Conservation (phyloP, 2,797 vertebrate species). For the Pteropus rufus region DNA sequence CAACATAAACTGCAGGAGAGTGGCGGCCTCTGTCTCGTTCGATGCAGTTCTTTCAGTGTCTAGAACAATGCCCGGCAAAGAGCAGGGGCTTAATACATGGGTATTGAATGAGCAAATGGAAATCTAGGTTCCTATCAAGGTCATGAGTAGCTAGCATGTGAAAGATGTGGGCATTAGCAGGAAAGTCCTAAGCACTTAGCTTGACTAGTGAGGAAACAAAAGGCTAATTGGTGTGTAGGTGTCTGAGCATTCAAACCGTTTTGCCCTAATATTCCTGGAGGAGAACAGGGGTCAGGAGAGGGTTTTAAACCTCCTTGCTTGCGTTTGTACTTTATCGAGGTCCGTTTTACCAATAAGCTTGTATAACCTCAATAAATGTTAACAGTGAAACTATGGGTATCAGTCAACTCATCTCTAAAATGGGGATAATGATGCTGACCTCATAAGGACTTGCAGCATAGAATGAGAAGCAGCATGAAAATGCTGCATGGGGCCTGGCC, state of each 20-base stretch:
- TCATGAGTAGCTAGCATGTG: neutral
- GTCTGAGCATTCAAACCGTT: neutral
- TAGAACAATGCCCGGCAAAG: neutral
- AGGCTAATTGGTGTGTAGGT: neutral
- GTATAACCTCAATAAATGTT: neutral
- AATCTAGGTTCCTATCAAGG: neutral
- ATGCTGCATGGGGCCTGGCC: neutral
- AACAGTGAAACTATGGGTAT: neutral
- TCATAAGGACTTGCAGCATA: neutral
- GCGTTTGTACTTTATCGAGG: neutral
- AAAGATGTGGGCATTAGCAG: neutral
- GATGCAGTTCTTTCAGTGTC: neutral
- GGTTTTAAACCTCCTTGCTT: neutral
- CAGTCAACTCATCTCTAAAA: neutral
- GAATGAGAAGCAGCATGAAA: neutral
- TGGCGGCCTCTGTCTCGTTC: neutral
- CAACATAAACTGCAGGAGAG: neutral
- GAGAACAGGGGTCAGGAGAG: neutral
- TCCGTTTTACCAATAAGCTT: neutral
- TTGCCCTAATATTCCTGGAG: neutral
- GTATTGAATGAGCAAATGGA: neutral
- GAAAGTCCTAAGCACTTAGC: neutral
- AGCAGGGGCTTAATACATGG: no score
- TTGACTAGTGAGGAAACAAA: neutral
- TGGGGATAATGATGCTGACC: neutral